phyloP scores from a whole-genome alignment of 2,888 invertebrate genomes.

The Lymantria monacha region DNA sequence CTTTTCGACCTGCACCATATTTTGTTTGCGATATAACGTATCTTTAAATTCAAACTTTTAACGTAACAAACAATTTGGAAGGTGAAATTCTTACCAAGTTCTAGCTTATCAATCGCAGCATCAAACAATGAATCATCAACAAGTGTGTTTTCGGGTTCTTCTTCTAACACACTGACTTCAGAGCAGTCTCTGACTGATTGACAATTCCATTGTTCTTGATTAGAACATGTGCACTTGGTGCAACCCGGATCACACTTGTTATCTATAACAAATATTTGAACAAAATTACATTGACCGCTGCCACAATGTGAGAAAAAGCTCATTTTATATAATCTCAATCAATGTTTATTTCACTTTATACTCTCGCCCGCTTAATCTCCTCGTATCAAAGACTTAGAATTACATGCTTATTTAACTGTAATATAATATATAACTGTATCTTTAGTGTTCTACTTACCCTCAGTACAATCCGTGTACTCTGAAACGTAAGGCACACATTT shows the following conservation, averaged over 20 bases:
- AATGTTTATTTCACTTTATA: too few species aligned
- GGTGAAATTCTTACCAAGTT: slow-evolving; percentile 3
- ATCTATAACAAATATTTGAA: slow-evolving; percentile 38
- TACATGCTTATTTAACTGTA: too few species aligned
- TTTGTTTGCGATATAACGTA: too few species aligned
- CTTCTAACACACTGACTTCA: slow-evolving; percentile 4
- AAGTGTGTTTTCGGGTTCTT: background rate
- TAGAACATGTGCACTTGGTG: slow-evolving; percentile 49
- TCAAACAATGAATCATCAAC: slow-evolving; percentile 4
- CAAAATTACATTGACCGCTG: too few species aligned
- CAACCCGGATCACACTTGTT: slow-evolving; percentile 59
- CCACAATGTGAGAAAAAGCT: too few species aligned
- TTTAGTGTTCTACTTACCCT: slow-evolving; percentile 47
- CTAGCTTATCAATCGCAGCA: slow-evolving; percentile 5
- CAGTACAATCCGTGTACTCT: slow-evolving; percentile 60
- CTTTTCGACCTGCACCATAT: too few species aligned
- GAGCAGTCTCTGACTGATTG: slow-evolving; percentile 33
- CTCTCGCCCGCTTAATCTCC: too few species aligned
- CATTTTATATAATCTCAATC: too few species aligned
- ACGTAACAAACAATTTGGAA: too few species aligned
- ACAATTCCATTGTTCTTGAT: slow-evolving; percentile 51
- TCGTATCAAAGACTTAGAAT: too few species aligned
- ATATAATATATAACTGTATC: too few species aligned
- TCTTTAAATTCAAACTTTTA: too few species aligned
- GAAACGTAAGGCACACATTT: slow-evolving; percentile 63